phyloP scores from a whole-genome alignment of 2,888 invertebrate species.

The Allophyes oxyacanthae region DNA sequence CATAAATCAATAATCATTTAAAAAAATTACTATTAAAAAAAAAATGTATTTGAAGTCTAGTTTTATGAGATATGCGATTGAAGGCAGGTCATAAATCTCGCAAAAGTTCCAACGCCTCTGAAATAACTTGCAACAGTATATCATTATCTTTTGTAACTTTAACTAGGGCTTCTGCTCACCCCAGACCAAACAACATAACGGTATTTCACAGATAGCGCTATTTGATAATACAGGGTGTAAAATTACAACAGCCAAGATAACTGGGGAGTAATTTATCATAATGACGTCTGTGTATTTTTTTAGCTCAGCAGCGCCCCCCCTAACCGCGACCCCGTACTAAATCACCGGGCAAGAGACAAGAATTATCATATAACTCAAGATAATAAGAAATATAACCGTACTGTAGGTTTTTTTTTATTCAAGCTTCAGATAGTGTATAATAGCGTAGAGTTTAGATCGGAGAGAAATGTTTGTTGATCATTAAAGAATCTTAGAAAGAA shows the following conservation, averaged over 20 bases:
- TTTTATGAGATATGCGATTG: too few relatives aligned
- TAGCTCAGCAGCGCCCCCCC: slow-evolving; percentile 63
- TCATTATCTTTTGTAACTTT: too few relatives aligned
- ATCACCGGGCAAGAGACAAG: slow-evolving; percentile 77
- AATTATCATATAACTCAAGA: slow-evolving; percentile 86
- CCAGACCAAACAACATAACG: slow-evolving; percentile 2
- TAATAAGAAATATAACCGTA: slow-evolving; percentile 74
- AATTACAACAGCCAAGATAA: slow-evolving; percentile 63
- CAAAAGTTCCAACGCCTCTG: too few relatives aligned
- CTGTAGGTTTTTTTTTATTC: slow-evolving; percentile 52
- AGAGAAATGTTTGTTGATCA: slow-evolving; percentile 3
- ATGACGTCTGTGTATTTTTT: slow-evolving; percentile 76
- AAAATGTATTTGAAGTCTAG: too few relatives aligned
- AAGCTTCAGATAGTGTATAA: slow-evolving; percentile 37
- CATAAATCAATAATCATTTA: too few relatives aligned
- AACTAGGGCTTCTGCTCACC: not conserved
- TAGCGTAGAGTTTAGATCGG: slow-evolving; percentile 11
- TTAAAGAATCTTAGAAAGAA: not conserved
- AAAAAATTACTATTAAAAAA: too few relatives aligned
- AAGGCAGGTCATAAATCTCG: too few relatives aligned
- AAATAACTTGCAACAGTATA: too few relatives aligned
- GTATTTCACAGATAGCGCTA: slow-evolving; percentile 34
- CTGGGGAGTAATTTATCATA: slow-evolving; percentile 78
- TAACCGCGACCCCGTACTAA: slow-evolving; percentile 77
- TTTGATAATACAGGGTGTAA: slow-evolving; percentile 61